Percentiles rank a stretch among this genome's conserved stretches.
Evolutionary conservation across 2,888 invertebrate genomes (phyloP).

Genomic region (Myathropa florea): DNA sequence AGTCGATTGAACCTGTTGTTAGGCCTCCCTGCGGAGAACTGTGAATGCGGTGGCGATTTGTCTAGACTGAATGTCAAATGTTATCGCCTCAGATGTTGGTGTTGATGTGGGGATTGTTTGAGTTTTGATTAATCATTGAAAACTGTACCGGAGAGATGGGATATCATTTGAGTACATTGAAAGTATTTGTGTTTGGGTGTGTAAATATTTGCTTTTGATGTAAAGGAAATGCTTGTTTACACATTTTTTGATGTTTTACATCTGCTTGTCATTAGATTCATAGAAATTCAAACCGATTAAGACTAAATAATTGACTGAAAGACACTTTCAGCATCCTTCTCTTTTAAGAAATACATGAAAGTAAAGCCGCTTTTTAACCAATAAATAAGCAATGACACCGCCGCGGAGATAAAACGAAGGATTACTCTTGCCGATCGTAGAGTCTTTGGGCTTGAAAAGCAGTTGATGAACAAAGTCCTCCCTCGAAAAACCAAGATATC

Average conservation of each 20-base stretch:
- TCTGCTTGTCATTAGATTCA: neutral
- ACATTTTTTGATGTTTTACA: neutral
- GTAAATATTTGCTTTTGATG: neutral
- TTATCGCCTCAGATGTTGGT: slow-evolving; percentile 16
- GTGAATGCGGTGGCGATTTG: neutral
- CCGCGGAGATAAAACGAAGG: no score
- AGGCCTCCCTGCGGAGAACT: slow-evolving; percentile 1
- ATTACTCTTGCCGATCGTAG: no score
- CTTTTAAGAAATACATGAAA: no score
- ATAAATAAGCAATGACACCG: no score
- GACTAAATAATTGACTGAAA: no score
- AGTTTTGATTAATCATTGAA: neutral
- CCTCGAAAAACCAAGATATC: no score
- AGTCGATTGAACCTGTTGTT: neutral
- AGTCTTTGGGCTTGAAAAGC: no score
- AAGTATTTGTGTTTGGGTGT: neutral
- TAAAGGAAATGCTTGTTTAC: no score
- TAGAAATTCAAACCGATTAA: neutral
- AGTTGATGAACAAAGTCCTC: no score
- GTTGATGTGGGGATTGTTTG: neutral
- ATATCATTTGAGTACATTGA: neutral
- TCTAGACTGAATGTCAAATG: slow-evolving; percentile 17
- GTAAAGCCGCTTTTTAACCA: no score
- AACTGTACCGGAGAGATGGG: neutral
- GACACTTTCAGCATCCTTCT: no score